Evolutionary conservation across 2,888 invertebrate genomes (phyloP), one percentile per base, ranked within the genome.

Genomic region (Spicauda simplicius): DNA sequence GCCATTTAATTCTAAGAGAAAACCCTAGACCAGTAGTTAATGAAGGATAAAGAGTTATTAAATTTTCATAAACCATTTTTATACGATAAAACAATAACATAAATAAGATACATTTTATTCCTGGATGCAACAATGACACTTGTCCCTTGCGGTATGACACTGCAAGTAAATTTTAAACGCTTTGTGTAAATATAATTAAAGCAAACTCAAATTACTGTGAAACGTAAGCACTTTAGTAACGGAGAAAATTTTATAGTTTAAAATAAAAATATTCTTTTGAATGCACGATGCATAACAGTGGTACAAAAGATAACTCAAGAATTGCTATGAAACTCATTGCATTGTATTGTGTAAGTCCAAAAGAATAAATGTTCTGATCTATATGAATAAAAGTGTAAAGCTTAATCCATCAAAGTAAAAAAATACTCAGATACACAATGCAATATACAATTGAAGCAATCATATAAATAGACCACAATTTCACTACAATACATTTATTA

Each of bases 251-350:
- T 18, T 63, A 55, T 50, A 16, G 56, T 11, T 41, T 57, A 50
- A 63, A 64, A 33, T 57, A 48, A 57, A 57, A 50, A 64, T 50
- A 48, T 8, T 48, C 48, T 57, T 64, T 57, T 52, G 56, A 64
- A 64, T 57, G 33, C 56, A 54, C 53, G 54, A 45, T 54, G 20
- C 54, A 62, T 41, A 56, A 56, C 56, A 33, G 64, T 19, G 19
- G 50, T 18, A 64, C 64, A 58, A 58, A 58, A 64, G 58, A 56
- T 57, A 64, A 57, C 50, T 64, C 50, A 64, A 64, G 50, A 52
- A 10, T 52, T 57, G 53, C 64, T 58, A 57, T n/a, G 16, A 58
- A 64, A 53, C 58, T 18, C 52, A 41, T 58, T 53, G 56, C 48
- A 64, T 64, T 63, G 64, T 57, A 64, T 50, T 58, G 64, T 64